phyloP scores from a whole-genome alignment of 64 coral and sea anemone genomes.

The Astreopora myriophthalma region DNA sequence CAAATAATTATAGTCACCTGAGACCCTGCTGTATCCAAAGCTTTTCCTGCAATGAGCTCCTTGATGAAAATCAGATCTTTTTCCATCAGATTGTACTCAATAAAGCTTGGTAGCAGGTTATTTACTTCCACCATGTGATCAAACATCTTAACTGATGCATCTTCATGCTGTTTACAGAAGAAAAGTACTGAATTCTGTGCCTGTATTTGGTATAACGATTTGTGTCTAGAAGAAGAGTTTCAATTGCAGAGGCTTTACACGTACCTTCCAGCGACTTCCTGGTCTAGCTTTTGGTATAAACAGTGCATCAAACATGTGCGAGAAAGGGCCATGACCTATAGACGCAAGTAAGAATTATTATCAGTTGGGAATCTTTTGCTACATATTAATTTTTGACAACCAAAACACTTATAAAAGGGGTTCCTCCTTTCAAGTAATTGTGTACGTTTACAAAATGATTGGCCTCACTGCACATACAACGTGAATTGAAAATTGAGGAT shows the following conservation, averaged over 20 bases:
- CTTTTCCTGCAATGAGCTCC: conserved; percentile 78
- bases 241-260: not conserved
- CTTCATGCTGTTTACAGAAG: conserved; percentile 62
- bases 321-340: conserved; percentile 96
- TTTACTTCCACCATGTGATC: conserved; percentile 84
- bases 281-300: conserved; percentile 84
- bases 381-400: no score
- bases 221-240: not conserved
- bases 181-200: no score
- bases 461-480: no score
- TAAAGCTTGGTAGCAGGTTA: conserved; percentile 59
- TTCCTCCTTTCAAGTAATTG: no score
- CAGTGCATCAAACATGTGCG: conserved; percentile 86
- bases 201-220: no score
- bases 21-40: not conserved
- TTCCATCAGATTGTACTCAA: conserved; percentile 49
- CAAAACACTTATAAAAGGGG: no score
- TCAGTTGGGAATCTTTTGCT: no score
- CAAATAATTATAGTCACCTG: not conserved
- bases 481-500: no score
- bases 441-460: no score
- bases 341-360: no score
- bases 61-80: conserved; percentile 85
- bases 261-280: conserved; percentile 77
- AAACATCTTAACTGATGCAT: conserved; percentile 82